Evolutionary conservation across 2,113 vertebrate species (phyloP).

Genomic region (Phalacrocorax carbo): DNA sequence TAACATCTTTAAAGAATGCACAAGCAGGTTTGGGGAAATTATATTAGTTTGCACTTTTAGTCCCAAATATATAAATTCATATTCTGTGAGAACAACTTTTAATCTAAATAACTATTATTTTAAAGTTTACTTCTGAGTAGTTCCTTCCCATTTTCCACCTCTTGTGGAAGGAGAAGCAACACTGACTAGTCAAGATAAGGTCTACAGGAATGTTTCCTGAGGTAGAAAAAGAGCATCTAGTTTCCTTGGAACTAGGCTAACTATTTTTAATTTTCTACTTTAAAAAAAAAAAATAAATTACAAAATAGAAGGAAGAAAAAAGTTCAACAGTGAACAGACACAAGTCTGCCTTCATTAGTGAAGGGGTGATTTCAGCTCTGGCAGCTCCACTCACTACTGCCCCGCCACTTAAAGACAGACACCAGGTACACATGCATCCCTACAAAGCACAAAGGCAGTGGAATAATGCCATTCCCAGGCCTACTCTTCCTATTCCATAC

Average conservation of each 20-base stretch:
- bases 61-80: not conserved
- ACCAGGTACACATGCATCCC: not conserved
- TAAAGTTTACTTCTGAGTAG: not conserved
- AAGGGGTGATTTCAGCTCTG: not conserved
- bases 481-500: not conserved
- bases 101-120: not conserved
- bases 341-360: not conserved
- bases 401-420: not conserved
- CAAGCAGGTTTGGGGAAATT: not conserved
- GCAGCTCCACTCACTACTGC: not conserved
- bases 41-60: not conserved
- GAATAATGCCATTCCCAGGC: accelerated
- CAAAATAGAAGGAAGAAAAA: not conserved
- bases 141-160: not conserved
- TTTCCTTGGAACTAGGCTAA: not conserved
- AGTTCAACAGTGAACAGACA: not conserved
- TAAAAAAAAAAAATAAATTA: too few species aligned
- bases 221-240: not conserved
- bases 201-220: not conserved
- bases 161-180: not conserved
- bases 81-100: not conserved
- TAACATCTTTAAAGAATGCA: not conserved
- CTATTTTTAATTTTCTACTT: not conserved
- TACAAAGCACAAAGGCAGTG: not conserved
- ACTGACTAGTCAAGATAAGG: not conserved